Evolutionary conservation across 2,888 invertebrate genomes (phyloP), one percentile per base, ranked within the genome.

Genomic region (Cheilosia vernalis): DNA sequence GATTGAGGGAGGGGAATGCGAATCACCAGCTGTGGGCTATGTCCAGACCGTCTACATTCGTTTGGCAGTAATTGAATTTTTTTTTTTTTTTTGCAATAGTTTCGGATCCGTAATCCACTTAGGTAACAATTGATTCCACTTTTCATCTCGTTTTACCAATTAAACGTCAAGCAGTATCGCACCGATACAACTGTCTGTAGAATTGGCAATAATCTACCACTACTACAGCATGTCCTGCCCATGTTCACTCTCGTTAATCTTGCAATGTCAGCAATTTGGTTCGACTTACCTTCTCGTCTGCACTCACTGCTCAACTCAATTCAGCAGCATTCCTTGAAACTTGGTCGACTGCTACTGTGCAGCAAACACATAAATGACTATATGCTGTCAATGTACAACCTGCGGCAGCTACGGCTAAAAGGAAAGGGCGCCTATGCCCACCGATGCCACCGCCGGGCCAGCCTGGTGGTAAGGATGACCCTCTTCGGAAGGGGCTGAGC

Each of bases 361-460:
- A 70, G 49, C 63, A 64, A 47, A 37, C 76, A 78, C 67, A 81
- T 84, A 85, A 81, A 85, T 77, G 85, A 73, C 76, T 77, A 72
- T 72, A 21, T 21, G 21, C 21, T 21, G 81, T 77, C 85, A 85
- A 85, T 85, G n/a, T n/a, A n/a, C n/a, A n/a, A n/a, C n/a, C n/a
- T n/a, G n/a, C n/a, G n/a, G n/a, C n/a, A n/a, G n/a, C n/a, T n/a
- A n/a, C n/a, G n/a, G n/a, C n/a, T n/a, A n/a, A n/a, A n/a, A n/a
- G n/a, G n/a, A n/a, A n/a, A n/a, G n/a, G n/a, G n/a, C n/a, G n/a
- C n/a, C n/a, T n/a, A n/a, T n/a, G n/a, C n/a, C n/a, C n/a, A n/a
- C n/a, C n/a, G n/a, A n/a, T n/a, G n/a, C n/a, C n/a, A n/a, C n/a
- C n/a, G n/a, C n/a, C n/a, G n/a, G n/a, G n/a, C n/a, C n/a, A n/a